Evolutionary conservation across 2,888 invertebrate genomes (phyloP).

Genomic region (Altica lythri): DNA sequence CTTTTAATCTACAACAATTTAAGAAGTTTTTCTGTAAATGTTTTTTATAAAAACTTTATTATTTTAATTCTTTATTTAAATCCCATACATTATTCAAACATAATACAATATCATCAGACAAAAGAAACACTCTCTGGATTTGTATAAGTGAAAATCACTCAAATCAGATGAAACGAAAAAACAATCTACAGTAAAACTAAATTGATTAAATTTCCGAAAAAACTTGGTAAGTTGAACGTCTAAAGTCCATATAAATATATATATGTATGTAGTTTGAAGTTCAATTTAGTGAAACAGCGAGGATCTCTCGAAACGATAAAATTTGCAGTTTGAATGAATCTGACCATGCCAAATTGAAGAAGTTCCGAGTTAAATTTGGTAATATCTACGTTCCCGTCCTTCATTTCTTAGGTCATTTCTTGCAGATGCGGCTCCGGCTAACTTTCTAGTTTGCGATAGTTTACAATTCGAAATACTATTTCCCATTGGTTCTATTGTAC

Average conservation of each 20-base stretch:
- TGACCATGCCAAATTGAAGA: constrained; percentile 25
- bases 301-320: constrained; percentile 20
- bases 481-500: too few relatives aligned
- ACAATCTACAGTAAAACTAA: not conserved
- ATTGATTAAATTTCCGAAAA: constrained; percentile 15
- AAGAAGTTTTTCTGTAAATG: too few relatives aligned
- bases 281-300: constrained; percentile 16
- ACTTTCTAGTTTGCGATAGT: not conserved
- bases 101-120: too few relatives aligned
- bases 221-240: not conserved
- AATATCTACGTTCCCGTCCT: constrained; percentile 2
- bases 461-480: too few relatives aligned
- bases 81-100: too few relatives aligned
- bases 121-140: too few relatives aligned
- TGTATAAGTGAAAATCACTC: too few relatives aligned
- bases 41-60: too few relatives aligned
- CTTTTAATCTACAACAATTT: too few relatives aligned
- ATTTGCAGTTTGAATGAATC: constrained; percentile 25
- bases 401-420: constrained; percentile 19
- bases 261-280: constrained; percentile 18
- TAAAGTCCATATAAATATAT: not conserved
- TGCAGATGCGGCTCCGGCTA: constrained; percentile 22
- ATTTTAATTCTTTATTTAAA: too few relatives aligned
- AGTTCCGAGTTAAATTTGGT: constrained; percentile 16
- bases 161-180: constrained; percentile 5